These are phyloP conservation scores for Torymus texanus DNA, from an alignment of 2,888 invertebrate species.

Conservation along the genomic window DNA sequence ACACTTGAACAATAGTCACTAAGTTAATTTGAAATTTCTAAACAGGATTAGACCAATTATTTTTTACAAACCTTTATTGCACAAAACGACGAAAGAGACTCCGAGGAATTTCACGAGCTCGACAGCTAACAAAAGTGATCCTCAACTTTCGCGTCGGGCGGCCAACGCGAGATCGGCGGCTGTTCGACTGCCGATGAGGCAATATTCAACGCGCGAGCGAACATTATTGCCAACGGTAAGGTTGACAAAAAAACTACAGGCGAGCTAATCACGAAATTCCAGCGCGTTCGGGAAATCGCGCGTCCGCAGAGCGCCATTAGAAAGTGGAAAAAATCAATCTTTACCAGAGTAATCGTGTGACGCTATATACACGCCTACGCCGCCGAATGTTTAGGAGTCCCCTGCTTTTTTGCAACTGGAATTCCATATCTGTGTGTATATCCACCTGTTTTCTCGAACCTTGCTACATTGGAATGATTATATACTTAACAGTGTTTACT, in stretches of 20 bases:
- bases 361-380: slow-evolving; percentile 33
- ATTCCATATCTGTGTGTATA: slow-evolving; percentile 2
- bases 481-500: not conserved
- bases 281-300: slow-evolving; percentile 64
- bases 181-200: slow-evolving; percentile 62
- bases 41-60: no score
- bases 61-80: no score
- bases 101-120: slow-evolving; percentile 37
- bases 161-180: no score
- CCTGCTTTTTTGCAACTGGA: not conserved
- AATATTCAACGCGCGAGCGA: slow-evolving; percentile 72
- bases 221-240: slow-evolving; percentile 69
- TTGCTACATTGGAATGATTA: not conserved
- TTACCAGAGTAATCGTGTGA: slow-evolving; percentile 39
- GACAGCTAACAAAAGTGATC: slow-evolving; percentile 45
- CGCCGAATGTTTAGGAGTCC: slow-evolving; percentile 6
- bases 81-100: slow-evolving; percentile 13
- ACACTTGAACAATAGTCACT: no score
- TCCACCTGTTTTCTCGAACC: not conserved
- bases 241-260: slow-evolving; percentile 61
- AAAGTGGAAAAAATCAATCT: slow-evolving; percentile 70
- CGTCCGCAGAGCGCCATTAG: slow-evolving; percentile 64
- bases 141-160: slow-evolving; percentile 35
- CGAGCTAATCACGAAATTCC: slow-evolving; percentile 70
- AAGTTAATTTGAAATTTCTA: no score